Evolutionary conservation across 2,888 invertebrate species (phyloP).

Genomic region (Desoria tigrina): DNA sequence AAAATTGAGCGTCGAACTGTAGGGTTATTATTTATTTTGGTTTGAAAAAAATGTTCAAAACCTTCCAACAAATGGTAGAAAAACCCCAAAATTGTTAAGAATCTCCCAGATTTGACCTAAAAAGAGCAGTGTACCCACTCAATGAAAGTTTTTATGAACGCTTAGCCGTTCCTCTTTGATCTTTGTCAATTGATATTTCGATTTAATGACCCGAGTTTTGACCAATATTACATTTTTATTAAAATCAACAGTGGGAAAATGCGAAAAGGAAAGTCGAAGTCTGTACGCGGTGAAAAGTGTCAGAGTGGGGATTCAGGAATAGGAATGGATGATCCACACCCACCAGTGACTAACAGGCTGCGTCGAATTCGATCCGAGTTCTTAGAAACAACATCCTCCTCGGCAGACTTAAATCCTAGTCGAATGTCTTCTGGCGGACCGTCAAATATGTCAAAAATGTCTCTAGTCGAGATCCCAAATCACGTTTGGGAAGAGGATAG

Average conservation of each 20-base stretch:
- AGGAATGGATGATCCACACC: slow-evolving; percentile 63
- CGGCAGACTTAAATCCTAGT: background rate
- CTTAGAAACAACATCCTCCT: slow-evolving; percentile 19
- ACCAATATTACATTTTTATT: no score
- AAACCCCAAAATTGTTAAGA: no score
- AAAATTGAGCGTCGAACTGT: no score
- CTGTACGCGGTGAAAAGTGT: slow-evolving; percentile 69
- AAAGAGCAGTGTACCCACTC: no score
- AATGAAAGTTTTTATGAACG: no score
- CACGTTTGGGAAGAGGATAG: slow-evolving; percentile 44
- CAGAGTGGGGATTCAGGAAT: slow-evolving; percentile 75
- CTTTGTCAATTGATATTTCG: no score
- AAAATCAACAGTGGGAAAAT: slow-evolving; percentile 61
- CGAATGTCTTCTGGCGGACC: slow-evolving; percentile 12
- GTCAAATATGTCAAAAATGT: slow-evolving; percentile 43
- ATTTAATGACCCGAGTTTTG: no score
- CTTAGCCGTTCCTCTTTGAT: no score
- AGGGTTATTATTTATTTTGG: no score
- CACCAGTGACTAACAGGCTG: slow-evolving; percentile 29
- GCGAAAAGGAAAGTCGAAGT: slow-evolving; percentile 67
- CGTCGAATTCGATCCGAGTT: slow-evolving; percentile 47
- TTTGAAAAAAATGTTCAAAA: no score
- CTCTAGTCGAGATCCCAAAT: slow-evolving; percentile 51
- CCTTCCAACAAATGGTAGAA: no score
- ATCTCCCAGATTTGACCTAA: no score